Evolutionary conservation across 2,797 vertebrate genomes (phyloP).

Genomic region (Melanotaenia parkinsoni): DNA sequence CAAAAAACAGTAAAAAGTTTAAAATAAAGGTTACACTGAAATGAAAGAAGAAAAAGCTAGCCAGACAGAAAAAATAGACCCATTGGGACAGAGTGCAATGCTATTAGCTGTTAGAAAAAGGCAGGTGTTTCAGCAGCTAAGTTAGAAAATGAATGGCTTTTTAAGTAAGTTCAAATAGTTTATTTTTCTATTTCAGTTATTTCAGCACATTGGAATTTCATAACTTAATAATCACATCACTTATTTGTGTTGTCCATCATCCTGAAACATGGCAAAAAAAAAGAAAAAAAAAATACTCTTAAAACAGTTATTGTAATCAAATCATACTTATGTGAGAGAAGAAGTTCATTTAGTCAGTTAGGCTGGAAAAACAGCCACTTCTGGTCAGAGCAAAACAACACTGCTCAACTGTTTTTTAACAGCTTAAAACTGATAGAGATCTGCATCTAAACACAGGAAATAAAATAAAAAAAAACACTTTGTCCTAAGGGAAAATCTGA

Average conservation of each 20-base stretch:
- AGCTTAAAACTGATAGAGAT: conserved; percentile 8
- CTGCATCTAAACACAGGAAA: conserved; percentile 13
- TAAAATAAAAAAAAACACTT: too few species aligned
- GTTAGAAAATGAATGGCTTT: neutral
- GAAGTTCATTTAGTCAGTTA: neutral
- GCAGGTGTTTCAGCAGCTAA: neutral
- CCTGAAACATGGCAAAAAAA: neutral
- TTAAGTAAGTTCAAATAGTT: neutral
- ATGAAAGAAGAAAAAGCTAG: conserved; percentile 23
- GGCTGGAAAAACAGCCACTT: neutral
- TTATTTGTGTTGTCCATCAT: neutral
- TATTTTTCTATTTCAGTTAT: neutral
- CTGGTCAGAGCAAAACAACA: neutral
- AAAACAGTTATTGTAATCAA: neutral
- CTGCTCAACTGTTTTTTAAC: neutral
- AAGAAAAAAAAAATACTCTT: neutral
- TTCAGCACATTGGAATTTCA: neutral
- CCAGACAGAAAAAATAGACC: conserved; percentile 1
- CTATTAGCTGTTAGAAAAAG: neutral
- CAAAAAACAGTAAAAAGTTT: conserved; percentile 5
- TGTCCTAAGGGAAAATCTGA: too few species aligned
- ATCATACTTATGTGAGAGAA: neutral
- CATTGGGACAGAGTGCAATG: conserved; percentile 1
- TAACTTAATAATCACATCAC: neutral
- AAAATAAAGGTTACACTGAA: conserved; percentile 15